Percentiles rank a stretch among this genome's conserved stretches.
phyloP scores from a whole-genome alignment of 2,113 vertebrate species.

The Amphiprion percula region DNA sequence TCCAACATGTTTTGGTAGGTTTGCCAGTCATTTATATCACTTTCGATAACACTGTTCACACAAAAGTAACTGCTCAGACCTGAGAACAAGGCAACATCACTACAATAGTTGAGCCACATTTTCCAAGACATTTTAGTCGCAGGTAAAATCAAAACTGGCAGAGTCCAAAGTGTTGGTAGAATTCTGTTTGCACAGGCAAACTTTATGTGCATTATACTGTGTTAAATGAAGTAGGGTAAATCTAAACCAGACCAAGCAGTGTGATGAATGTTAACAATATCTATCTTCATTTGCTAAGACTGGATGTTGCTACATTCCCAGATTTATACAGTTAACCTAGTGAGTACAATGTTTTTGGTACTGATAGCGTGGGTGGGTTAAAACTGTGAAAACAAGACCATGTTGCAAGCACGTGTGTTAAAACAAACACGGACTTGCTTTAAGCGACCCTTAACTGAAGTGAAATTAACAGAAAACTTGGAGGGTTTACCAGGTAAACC shows the following conservation, averaged over 20 bases:
- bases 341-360: background rate
- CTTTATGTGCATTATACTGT: background rate
- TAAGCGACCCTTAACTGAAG: background rate
- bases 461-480: slow-evolving; percentile 7
- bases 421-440: background rate
- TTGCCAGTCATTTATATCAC: no score
- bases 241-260: no score
- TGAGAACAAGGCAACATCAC: no score
- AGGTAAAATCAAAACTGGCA: background rate
- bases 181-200: background rate
- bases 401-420: background rate
- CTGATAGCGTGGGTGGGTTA: background rate
- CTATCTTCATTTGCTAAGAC: background rate
- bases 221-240: no score
- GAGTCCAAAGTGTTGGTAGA: background rate
- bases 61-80: no score
- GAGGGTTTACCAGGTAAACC: background rate
- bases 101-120: no score
- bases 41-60: no score
- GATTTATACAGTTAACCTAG: background rate
- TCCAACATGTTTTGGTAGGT: background rate
- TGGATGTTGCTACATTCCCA: background rate
- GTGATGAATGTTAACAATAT: background rate
- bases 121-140: background rate
- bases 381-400: background rate